Evolutionary conservation across 2,113 vertebrate genomes (phyloP).

Genomic region (Syngnathus floridae): DNA sequence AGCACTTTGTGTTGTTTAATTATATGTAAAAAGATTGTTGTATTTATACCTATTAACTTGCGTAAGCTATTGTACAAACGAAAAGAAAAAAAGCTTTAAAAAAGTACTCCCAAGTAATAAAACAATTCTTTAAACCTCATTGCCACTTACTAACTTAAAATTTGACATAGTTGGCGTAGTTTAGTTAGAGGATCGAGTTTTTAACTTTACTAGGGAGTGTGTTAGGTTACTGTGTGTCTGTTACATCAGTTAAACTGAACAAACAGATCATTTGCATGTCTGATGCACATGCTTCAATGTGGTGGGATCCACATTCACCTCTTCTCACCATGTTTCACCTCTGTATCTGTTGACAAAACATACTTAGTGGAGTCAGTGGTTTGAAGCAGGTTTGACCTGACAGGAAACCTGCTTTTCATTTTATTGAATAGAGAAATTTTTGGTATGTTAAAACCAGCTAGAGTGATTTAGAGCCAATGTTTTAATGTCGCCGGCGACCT

Average conservation of each 20-base stretch:
- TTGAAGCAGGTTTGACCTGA: constrained; percentile 54
- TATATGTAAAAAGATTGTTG: background rate
- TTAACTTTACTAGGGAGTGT: background rate
- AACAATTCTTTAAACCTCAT: background rate
- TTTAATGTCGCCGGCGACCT: background rate
- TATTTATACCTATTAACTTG: background rate
- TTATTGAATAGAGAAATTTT: background rate
- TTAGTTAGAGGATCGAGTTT: background rate
- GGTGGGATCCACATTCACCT: background rate
- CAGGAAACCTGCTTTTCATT: constrained; percentile 31
- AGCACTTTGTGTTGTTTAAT: background rate
- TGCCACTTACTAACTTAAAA: background rate
- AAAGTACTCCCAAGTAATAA: background rate
- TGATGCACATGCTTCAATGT: constrained; percentile 24
- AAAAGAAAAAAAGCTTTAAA: background rate
- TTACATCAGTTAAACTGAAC: constrained; percentile 57
- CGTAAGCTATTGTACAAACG: background rate
- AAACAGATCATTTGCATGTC: constrained; percentile 34
- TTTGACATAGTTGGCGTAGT: background rate
- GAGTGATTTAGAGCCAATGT: background rate
- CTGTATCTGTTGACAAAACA: constrained; percentile 58
- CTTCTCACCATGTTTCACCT: constrained; percentile 27
- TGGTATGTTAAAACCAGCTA: background rate
- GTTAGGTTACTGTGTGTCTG: background rate
- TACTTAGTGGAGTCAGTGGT: constrained; percentile 43